phyloP scores from a whole-genome alignment of 2,797 vertebrate species.

The Enteromius thamalakanensis region DNA sequence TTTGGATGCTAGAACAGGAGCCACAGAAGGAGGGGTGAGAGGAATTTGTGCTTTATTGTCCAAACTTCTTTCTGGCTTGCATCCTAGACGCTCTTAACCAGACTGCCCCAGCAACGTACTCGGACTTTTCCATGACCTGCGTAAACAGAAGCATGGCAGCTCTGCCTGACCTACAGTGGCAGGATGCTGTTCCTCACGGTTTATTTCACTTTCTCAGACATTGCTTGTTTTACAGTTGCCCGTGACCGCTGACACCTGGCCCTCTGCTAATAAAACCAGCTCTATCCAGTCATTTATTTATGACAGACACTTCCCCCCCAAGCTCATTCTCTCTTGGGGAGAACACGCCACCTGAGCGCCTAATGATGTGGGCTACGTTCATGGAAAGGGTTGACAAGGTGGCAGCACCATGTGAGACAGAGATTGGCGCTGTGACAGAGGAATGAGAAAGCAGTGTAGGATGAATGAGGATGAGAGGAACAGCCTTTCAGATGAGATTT shows the following conservation, averaged over 20 bases:
- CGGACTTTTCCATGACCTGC: slow-evolving; percentile 37
- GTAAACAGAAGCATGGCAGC: slow-evolving; percentile 49
- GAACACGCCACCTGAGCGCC: slow-evolving; percentile 61
- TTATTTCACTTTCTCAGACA: slow-evolving; percentile 70
- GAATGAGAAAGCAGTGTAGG: neutral
- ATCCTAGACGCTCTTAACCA: slow-evolving; percentile 43
- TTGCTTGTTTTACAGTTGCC: slow-evolving; percentile 56
- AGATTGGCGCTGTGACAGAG: neutral
- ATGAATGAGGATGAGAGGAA: neutral
- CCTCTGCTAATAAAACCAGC: slow-evolving; percentile 65
- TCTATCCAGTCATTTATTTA: slow-evolving; percentile 73
- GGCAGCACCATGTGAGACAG: neutral
- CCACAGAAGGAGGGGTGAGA: slow-evolving; percentile 24
- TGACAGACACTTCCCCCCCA: slow-evolving; percentile 64
- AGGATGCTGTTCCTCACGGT: slow-evolving; percentile 69
- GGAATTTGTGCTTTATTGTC: slow-evolving; percentile 43
- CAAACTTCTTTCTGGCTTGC: slow-evolving; percentile 35
- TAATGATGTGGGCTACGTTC: slow-evolving; percentile 65
- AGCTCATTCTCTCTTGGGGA: slow-evolving; percentile 38
- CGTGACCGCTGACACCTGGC: slow-evolving; percentile 58
- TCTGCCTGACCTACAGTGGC: slow-evolving; percentile 61
- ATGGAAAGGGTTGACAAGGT: slow-evolving; percentile 45
- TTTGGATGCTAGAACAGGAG: slow-evolving; percentile 14
- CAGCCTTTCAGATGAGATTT: slow-evolving; percentile 37
- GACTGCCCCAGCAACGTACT: slow-evolving; percentile 40